Percentiles rank a stretch among this genome's conserved stretches.
These are phyloP conservation scores for Dione vanillae DNA, from an alignment of 2,888 invertebrate species.

Conservation along the genomic window DNA sequence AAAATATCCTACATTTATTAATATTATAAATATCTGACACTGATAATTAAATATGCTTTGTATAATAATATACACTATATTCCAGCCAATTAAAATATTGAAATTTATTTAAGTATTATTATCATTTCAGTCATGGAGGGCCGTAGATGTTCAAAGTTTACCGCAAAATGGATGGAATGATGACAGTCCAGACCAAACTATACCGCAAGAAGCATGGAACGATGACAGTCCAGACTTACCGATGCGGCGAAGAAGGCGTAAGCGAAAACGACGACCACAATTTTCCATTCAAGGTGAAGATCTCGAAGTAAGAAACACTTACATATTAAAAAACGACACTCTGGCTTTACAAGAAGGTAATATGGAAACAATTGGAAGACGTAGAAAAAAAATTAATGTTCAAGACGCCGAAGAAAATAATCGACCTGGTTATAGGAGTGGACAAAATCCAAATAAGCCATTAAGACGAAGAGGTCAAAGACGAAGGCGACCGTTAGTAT, in stretches of 20 bases:
- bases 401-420: slow-evolving; percentile 38
- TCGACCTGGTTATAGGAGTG: slow-evolving; percentile 67
- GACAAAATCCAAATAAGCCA: slow-evolving; percentile 66
- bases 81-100: too few species aligned
- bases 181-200: slow-evolving; percentile 57
- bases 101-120: neutral
- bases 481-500: slow-evolving; percentile 64
- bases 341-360: slow-evolving; percentile 55
- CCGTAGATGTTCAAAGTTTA: slow-evolving; percentile 68
- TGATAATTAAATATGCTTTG: too few species aligned
- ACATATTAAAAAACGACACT: slow-evolving; percentile 56
- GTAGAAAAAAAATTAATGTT: slow-evolving; percentile 64
- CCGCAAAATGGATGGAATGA: slow-evolving; percentile 63
- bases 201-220: slow-evolving; percentile 61
- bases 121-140: slow-evolving; percentile 81
- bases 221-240: slow-evolving; percentile 62
- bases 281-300: slow-evolving; percentile 55
- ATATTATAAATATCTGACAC: too few species aligned
- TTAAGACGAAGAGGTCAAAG: slow-evolving; percentile 66
- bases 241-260: slow-evolving; percentile 80
- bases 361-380: slow-evolving; percentile 61
- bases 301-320: slow-evolving; percentile 54
- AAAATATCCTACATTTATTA: too few species aligned
- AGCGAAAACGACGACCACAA: slow-evolving; percentile 86
- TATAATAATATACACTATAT: too few species aligned